Base-by-base conservation (phyloP, 2,797 vertebrate species). In the Peromyscus eremicus region DNA sequence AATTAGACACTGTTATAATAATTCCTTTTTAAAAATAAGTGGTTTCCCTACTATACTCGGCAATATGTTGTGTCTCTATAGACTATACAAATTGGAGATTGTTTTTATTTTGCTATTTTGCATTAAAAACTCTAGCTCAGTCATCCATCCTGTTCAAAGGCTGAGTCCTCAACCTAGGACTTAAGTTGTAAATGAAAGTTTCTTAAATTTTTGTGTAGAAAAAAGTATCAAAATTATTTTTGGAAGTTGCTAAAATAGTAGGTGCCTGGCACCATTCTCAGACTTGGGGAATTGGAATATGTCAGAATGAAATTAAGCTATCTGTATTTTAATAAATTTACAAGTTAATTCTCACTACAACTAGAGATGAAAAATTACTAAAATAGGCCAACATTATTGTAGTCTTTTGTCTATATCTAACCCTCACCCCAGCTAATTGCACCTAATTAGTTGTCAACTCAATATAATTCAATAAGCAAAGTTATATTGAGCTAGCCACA, bases 401-500 rank as follows among this genome's bases (percentile, higher is more conserved):
- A 96, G 73, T 46, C 52, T 95, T 90, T 76, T 83, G 11, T 34
- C 23, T 37, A 89, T 95, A 40, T 1, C 19, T 66, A 84, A 29
- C 6, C 23, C 37, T 94, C 77, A 2, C 37, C 3, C 3, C 10
- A 73, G n/a, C 0, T 77, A 94, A 32, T 46, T 71, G 57, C 5
- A 46, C 32, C 12, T 55, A 88, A 83, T 85, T 37, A 68, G 12
- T 81, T 77, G 52, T 81, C 76, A 77, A 32, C 43, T 92, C 88
- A 71, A 52, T 49, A 90, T 81, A 87, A 76, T 92, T 89, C 40
- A 92, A 64, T 57, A 83, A 96, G 84, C 37, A 86, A 96, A 89
- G 90, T 94, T 94, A 93, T 87, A 92, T 80, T 94, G 32, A 91
- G 27, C 25, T 34, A 94, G 40, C 46, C 40, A 94, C 37, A 82